Evolutionary conservation across 1,140 invertebrate species (phyloP).

Genomic region (Drosophila kikkawai): DNA sequence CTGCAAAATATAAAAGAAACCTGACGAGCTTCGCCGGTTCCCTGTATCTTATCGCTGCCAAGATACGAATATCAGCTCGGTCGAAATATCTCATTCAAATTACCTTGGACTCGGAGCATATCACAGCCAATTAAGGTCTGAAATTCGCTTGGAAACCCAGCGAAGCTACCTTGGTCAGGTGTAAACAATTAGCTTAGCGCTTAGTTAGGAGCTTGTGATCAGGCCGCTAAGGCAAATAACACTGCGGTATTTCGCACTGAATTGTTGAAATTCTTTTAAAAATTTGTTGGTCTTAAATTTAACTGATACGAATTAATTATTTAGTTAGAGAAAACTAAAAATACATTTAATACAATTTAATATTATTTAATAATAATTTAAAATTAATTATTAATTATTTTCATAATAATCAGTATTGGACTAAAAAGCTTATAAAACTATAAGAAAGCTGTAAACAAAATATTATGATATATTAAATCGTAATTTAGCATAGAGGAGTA

Average conservation of each 20-base stretch:
- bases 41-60: slow-evolving; percentile 57
- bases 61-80: slow-evolving; percentile 22
- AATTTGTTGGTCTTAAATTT: background rate
- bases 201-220: slow-evolving; percentile 39
- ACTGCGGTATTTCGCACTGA: background rate
- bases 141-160: slow-evolving; percentile 21
- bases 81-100: slow-evolving; percentile 30
- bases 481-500: too few relatives aligned
- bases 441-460: background rate
- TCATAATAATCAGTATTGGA: too few relatives aligned
- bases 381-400: too few relatives aligned
- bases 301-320: background rate
- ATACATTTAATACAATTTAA: too few relatives aligned
- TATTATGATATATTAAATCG: too few relatives aligned
- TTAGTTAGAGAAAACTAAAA: background rate
- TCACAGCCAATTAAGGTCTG: slow-evolving; percentile 18
- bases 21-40: slow-evolving; percentile 45
- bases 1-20: slow-evolving; percentile 55
- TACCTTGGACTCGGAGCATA: slow-evolving; percentile 35
- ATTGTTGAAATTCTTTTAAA: background rate
- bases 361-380: background rate
- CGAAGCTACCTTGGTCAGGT: slow-evolving; percentile 37
- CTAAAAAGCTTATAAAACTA: background rate
- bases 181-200: slow-evolving; percentile 51
- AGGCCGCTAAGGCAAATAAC: background rate